Conservation (phyloP, 1,140 invertebrate genomes). For the Arctopsyche grandis region DNA sequence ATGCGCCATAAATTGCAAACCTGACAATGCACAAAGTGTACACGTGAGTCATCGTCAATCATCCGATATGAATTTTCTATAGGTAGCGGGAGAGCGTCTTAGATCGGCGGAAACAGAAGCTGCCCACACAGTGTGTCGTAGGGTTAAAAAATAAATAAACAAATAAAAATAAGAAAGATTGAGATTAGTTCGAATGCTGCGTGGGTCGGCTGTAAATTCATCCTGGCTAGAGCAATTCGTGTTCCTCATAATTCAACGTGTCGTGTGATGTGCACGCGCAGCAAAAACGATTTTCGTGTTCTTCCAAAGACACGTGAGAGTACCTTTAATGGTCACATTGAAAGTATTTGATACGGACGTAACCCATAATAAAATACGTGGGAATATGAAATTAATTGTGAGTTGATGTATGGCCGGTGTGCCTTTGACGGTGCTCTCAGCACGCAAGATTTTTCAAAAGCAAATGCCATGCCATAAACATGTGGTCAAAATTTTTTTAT, state of each 20-base stretch:
- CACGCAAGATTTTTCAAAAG: no score
- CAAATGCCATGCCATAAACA: no score
- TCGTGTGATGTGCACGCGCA: background rate
- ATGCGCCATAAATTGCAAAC: constrained; percentile 9
- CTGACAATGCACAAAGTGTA: constrained; percentile 28
- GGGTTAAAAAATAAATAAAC: background rate
- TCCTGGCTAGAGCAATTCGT: background rate
- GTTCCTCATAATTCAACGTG: constrained; percentile 7
- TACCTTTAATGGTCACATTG: background rate
- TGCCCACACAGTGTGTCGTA: background rate
- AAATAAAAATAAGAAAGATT: background rate
- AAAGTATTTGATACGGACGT: background rate
- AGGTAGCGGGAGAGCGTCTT: background rate
- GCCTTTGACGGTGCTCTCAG: background rate
- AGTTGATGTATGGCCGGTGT: background rate
- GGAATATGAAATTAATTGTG: constrained; percentile 10
- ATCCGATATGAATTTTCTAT: background rate
- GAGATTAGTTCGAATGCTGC: background rate
- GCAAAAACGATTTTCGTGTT: constrained; percentile 23
- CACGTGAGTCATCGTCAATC: constrained; percentile 17
- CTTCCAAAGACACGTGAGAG: constrained; percentile 5
- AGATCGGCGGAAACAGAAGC: background rate
- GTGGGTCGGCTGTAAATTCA: background rate
- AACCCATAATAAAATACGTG: constrained; percentile 1
- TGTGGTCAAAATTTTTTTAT: no score